phyloP scores from a whole-genome alignment of 2,888 invertebrate genomes.

The Romanomermis culicivorax region DNA sequence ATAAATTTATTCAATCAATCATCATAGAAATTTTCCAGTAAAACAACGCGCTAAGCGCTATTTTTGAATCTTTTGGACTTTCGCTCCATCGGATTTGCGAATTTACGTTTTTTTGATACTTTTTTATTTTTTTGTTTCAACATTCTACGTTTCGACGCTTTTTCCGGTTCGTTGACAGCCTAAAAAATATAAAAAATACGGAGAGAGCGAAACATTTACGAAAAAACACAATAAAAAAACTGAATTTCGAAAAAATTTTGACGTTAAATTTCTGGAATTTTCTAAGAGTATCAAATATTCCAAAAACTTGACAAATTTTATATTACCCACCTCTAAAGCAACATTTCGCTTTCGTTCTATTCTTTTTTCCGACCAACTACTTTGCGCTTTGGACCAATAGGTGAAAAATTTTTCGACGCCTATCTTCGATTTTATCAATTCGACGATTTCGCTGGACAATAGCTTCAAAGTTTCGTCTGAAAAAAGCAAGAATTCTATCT shows the following conservation, averaged over 20 bases:
- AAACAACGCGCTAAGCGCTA: too few species aligned
- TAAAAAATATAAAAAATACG: background rate
- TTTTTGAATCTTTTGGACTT: too few species aligned
- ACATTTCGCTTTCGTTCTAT: background rate
- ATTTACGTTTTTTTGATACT: too few species aligned
- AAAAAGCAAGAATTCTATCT: background rate
- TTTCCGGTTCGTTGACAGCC: background rate
- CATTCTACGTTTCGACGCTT: background rate
- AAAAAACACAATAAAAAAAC: too few species aligned
- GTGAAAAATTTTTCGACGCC: background rate
- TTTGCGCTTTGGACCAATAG: background rate
- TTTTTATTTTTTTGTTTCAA: too few species aligned
- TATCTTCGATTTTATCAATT: background rate
- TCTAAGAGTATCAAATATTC: background rate
- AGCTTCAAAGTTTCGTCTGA: background rate
- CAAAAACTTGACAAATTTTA: too few species aligned
- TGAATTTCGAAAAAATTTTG: too few species aligned
- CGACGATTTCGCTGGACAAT: constrained; percentile 2
- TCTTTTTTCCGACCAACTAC: background rate
- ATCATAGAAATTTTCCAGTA: too few species aligned
- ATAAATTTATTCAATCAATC: too few species aligned
- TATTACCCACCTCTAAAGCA: background rate
- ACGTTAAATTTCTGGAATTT: too few species aligned
- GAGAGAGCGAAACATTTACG: too few species aligned
- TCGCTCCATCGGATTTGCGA: too few species aligned